Evolutionary conservation across 2,797 vertebrate species (phyloP).

Genomic region (Mormyrops boulengeri): DNA sequence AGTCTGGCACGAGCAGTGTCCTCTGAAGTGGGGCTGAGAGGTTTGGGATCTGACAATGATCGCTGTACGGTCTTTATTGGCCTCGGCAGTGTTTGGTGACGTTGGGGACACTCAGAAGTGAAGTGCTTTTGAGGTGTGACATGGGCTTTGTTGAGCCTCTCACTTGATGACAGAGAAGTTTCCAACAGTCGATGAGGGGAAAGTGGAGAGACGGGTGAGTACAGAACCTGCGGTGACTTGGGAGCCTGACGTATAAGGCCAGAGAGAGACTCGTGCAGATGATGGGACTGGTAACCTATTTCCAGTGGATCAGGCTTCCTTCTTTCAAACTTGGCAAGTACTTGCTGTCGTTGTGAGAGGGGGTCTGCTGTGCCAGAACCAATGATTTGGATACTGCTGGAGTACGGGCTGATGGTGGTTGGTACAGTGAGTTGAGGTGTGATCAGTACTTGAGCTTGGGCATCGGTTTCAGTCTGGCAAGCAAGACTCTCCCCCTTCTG

Average conservation of each 20-base stretch:
- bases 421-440: conserved; percentile 83
- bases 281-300: conserved; percentile 86
- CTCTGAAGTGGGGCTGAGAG: conserved; percentile 95
- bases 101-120: conserved; percentile 76
- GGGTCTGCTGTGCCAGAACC: conserved; percentile 71
- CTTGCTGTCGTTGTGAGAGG: conserved; percentile 64
- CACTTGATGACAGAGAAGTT: conserved; percentile 86
- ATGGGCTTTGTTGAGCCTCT: conserved; percentile 95
- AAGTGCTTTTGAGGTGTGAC: conserved; percentile 95
- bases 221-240: conserved; percentile 95
- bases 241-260: conserved; percentile 80
- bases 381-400: conserved; percentile 84
- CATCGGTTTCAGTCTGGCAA: conserved; percentile 93
- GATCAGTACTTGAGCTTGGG: conserved; percentile 77
- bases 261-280: conserved; percentile 75
- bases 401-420: conserved; percentile 86
- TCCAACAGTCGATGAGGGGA: conserved; percentile 94
- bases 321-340: conserved; percentile 80
- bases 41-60: conserved; percentile 96
- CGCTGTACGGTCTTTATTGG: conserved; percentile 97
- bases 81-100: conserved; percentile 87
- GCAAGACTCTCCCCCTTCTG: conserved; percentile 91
- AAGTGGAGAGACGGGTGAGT: conserved; percentile 91
- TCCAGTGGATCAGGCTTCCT: conserved; percentile 96
- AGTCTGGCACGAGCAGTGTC: conserved; percentile 87